Conservation (phyloP, 2,797 vertebrate genomes). For the Lerista edwardsae region DNA sequence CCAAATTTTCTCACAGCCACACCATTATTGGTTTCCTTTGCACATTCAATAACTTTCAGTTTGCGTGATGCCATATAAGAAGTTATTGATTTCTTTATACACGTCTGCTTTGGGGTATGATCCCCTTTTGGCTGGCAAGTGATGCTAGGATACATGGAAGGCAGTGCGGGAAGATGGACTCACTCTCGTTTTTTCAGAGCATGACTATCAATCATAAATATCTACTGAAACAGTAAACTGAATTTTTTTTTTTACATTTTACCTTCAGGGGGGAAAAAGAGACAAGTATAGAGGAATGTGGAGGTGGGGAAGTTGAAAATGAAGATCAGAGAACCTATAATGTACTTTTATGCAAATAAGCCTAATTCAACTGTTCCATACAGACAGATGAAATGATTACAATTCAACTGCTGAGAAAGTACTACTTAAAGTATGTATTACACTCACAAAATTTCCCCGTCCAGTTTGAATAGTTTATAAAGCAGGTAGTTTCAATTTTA, state of each 20-base stretch:
- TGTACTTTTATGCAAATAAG: neutral
- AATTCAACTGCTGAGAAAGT: neutral
- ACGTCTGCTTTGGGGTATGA: too few species aligned
- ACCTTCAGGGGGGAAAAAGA: neutral
- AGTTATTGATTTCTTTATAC: too few species aligned
- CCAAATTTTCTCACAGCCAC: too few species aligned
- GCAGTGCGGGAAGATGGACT: neutral
- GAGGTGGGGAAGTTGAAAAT: too few species aligned
- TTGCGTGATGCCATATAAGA: too few species aligned
- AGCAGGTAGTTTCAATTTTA: neutral
- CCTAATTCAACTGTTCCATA: neutral
- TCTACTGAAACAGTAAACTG: neutral
- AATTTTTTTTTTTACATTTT: neutral
- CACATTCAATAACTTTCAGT: too few species aligned
- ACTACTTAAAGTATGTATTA: neutral
- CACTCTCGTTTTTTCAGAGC: too few species aligned
- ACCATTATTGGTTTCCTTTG: too few species aligned
- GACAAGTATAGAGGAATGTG: neutral
- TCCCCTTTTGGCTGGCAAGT: too few species aligned
- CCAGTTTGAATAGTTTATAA: neutral
- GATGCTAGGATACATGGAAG: too few species aligned
- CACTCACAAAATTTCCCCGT: neutral
- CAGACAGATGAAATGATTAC: neutral
- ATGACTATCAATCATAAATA: neutral
- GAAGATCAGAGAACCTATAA: neutral